A percentile compares a stretch with the other conserved stretches of the same genome.
Evolutionary conservation across 2,113 vertebrate genomes (phyloP).

Genomic region (Zingel zingel): DNA sequence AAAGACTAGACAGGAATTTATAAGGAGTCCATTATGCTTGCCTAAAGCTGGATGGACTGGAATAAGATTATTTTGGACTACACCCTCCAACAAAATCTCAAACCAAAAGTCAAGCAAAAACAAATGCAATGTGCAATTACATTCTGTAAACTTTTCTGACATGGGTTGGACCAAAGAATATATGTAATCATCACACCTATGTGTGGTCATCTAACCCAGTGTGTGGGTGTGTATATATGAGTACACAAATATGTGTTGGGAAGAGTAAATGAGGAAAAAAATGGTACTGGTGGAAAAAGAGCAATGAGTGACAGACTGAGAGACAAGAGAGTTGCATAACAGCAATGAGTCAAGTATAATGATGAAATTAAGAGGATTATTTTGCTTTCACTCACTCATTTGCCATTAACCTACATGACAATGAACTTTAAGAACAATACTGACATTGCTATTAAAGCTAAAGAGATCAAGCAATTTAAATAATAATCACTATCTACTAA

Average conservation of each 20-base stretch:
- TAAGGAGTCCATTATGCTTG: not conserved
- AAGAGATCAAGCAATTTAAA: not conserved
- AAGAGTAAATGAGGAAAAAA: not conserved
- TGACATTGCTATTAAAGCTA: slow-evolving; percentile 2
- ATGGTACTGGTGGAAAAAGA: not conserved
- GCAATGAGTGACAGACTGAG: not conserved
- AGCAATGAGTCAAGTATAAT: slow-evolving; percentile 7
- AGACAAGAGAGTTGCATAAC: slow-evolving; percentile 11
- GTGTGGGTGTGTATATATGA: not conserved
- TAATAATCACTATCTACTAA: not conserved
- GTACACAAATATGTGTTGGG: slow-evolving; percentile 10
- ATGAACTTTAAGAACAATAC: not conserved
- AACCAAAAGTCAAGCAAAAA: not conserved
- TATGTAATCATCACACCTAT: slow-evolving; percentile 14
- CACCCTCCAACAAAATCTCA: not conserved
- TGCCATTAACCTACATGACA: not conserved
- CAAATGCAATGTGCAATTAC: not conserved
- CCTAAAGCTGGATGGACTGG: not conserved
- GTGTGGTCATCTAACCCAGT: not conserved
- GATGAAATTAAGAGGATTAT: slow-evolving; percentile 1
- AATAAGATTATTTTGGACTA: not conserved
- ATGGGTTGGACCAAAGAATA: slow-evolving; percentile 6
- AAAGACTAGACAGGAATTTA: not conserved
- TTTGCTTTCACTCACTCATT: slow-evolving; percentile 11
- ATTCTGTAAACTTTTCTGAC: not conserved